Evolutionary conservation across 1,140 invertebrate genomes (phyloP), one percentile per base, ranked within the genome.

Genomic region (Bombus huntii): DNA sequence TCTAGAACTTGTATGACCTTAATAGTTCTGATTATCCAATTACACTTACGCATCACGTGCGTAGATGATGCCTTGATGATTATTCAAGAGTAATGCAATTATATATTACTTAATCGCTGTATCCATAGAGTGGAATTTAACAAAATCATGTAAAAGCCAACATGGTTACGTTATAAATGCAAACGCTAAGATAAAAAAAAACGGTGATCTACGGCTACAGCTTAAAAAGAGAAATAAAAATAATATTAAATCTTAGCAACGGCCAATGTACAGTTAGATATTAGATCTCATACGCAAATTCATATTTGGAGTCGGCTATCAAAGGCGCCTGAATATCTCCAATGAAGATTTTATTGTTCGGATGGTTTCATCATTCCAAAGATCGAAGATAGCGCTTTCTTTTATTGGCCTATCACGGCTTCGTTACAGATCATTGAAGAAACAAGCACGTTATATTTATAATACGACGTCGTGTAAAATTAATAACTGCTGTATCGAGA

Each of bases 241-340:
- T 25, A 37, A 47, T 22, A 53, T 53, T 53, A 53, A 53, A 53
- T 86, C 83, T 81, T 70, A 81, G 18, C n/a, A 65, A 65, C 76
- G 88, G 39, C 75, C 89, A 89, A 90, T 85, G 88, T 89, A 47
- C 89, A 90, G 57, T 72, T 59, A 80, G 65, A 89, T 90, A 81
- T 47, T 28, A 72, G 66, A 71, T 68, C 57, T 72, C 42, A 22
- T 34, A 6, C 22, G 57, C 15, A 65, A 53, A 87, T 81, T 74
- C n/a, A 31, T 66, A 15, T 78, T 28, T 13, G 28, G 42, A 78
- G 59, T n/a, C n/a, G 37, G 62, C 28, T 44, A 86, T 68, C 73
- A 25, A 62, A 42, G 57, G 76, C 83, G 83, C 76, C 53, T 47
- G 39, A 80, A 72, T 72, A 62, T 72, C 39, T 65, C 5, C 2